Conservation (phyloP, 2,888 invertebrate species). For the Epinotia nisella region DNA sequence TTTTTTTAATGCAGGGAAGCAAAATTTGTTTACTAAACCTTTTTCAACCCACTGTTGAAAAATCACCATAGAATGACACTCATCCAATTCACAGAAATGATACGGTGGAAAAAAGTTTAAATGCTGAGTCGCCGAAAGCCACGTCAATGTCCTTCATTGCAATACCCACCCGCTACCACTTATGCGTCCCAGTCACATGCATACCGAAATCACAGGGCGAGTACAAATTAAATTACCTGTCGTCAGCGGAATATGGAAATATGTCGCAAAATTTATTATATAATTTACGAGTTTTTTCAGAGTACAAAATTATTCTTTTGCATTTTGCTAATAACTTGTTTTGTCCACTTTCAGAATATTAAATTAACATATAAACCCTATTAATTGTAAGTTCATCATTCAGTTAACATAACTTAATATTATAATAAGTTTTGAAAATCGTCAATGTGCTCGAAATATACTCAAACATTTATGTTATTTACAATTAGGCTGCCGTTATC, state of each 20-base stretch:
- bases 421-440: too few relatives aligned
- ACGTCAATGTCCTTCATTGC: not conserved
- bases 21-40: too few relatives aligned
- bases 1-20: too few relatives aligned
- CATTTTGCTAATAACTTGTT: not conserved
- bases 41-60: too few relatives aligned
- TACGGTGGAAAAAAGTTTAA: not conserved
- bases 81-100: not conserved
- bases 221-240: slow-evolving; percentile 6
- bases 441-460: too few relatives aligned
- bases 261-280: not conserved
- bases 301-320: not conserved
- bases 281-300: slow-evolving; percentile 7
- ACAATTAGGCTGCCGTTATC: too few relatives aligned
- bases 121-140: not conserved
- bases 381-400: too few relatives aligned
- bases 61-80: too few relatives aligned
- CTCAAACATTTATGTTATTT: too few relatives aligned
- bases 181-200: not conserved
- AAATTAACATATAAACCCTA: not conserved
- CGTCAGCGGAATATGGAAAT: slow-evolving; percentile 17
- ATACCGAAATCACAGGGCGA: not conserved
- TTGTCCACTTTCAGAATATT: not conserved
- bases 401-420: too few relatives aligned
- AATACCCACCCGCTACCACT: not conserved